Conservation (phyloP, 2,797 vertebrate species). For the Otolemur crassicaudatus region DNA sequence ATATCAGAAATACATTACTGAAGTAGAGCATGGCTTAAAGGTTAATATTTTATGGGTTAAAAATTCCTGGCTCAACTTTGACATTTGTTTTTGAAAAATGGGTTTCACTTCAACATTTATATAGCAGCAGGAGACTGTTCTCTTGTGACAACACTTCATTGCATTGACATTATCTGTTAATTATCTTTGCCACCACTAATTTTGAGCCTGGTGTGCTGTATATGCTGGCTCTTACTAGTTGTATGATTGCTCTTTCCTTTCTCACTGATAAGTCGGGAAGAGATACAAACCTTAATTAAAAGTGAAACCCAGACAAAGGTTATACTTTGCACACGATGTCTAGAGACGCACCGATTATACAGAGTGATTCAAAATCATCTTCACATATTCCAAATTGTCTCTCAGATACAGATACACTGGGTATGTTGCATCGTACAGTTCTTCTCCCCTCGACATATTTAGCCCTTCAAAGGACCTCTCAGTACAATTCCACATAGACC, state of each 20-base stretch:
- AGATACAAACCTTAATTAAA: constrained; percentile 55
- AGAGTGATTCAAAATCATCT: neutral
- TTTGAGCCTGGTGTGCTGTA: constrained; percentile 59
- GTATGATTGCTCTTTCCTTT: constrained; percentile 49
- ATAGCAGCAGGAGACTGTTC: constrained; percentile 79
- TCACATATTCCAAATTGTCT: neutral
- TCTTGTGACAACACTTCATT: constrained; percentile 81
- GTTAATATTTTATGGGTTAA: constrained; percentile 49
- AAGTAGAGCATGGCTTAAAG: constrained; percentile 10
- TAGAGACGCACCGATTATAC: neutral
- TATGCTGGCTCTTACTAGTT: constrained; percentile 19
- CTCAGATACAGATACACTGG: no score
- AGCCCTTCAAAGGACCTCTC: neutral
- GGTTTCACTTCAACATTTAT: constrained; percentile 82
- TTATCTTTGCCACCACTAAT: constrained; percentile 82
- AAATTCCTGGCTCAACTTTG: constrained; percentile 63
- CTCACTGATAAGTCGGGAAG: constrained; percentile 37
- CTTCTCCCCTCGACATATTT: neutral
- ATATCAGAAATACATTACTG: constrained; percentile 7
- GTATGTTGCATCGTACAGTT: no score
- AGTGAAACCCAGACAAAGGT: constrained; percentile 38
- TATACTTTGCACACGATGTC: constrained; percentile 19
- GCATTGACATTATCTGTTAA: constrained; percentile 87
- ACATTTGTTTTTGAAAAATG: constrained; percentile 85
- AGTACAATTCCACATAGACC: neutral